Conservation (phyloP, 2,113 vertebrate genomes). For the Empidonax traillii region DNA sequence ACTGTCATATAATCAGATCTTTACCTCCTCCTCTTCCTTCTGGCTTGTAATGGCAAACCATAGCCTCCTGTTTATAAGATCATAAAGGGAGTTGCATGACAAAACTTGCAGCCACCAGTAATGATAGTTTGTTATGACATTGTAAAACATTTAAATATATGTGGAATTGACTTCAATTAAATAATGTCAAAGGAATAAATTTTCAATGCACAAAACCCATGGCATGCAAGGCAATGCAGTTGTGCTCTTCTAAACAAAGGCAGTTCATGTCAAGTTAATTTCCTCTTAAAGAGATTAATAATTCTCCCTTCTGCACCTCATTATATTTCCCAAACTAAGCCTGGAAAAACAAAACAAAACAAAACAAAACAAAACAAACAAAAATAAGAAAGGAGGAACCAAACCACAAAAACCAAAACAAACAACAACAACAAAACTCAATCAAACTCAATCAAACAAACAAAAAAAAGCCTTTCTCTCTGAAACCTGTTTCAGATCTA, state of each 20-base stretch:
- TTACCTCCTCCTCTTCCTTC: constrained; percentile 23
- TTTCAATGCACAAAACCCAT: constrained; percentile 50
- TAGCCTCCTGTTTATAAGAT: constrained; percentile 42
- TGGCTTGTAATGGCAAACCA: constrained; percentile 27
- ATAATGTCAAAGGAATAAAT: constrained; percentile 42
- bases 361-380: neutral
- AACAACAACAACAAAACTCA: too few relatives aligned
- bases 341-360: neutral
- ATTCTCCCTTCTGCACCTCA: neutral
- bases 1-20: neutral
- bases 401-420: too few relatives aligned
- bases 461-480: neutral
- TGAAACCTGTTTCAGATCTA: neutral
- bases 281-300: constrained; percentile 30
- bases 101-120: constrained; percentile 18
- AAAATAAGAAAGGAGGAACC: neutral
- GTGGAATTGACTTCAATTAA: constrained; percentile 58
- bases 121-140: constrained; percentile 46
- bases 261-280: constrained; percentile 44
- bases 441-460: rapidly evolving
- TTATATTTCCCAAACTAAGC: neutral
- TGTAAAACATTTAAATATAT: neutral
- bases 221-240: constrained; percentile 4
- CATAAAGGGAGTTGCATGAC: constrained; percentile 47
- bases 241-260: neutral